Evolutionary conservation across 2,888 invertebrate species (phyloP), one percentile per base, ranked within the genome.

Genomic region (Thymelicus lineola): DNA sequence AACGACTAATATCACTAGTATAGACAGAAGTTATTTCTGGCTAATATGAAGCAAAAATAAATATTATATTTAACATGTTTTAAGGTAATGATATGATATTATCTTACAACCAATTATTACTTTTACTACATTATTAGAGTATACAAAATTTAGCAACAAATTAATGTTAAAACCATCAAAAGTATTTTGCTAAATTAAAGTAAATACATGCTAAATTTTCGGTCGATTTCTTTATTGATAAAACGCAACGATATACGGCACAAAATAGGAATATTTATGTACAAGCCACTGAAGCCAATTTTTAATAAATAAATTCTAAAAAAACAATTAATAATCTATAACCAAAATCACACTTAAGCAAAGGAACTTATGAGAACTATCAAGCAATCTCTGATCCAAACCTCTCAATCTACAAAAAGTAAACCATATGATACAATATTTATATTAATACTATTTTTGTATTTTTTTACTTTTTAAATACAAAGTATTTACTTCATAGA

Each of bases 301-400:
- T 67, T 62, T 62, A 69, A 69, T 69, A 69, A 69, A 69, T 69
- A 69, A 69, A 46, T 48, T 69, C 46, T 69, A 57, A 63, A 69
- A 38, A 65, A 60, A 61, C 61, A 68, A 55, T 55, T 61, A 55
- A 50, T 61, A 68, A 46, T 46, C 67, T 61, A 55, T 10, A 67
- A 67, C 55, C 67, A 68, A 62, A 68, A 62, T 46, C 46, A 68
- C 55, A 68, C 61, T 55, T 36, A 61, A 61, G 67, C 61, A 45
- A 61, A 68, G 67, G 67, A 68, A 62, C 67, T 55, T 67, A 38
- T 7, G 35, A 35, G 36, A 57, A 55, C 48, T 12, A 35, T 55
- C 46, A 46, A 61, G 67, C 61, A 61, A 68, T 55, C 67, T 60
- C 55, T 68, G 53, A 68, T 17, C 20, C 28, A 68, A 60, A 28